Base-by-base conservation (phyloP, 1,140 invertebrate genomes). In the Coenobita brevimanus region DNA sequence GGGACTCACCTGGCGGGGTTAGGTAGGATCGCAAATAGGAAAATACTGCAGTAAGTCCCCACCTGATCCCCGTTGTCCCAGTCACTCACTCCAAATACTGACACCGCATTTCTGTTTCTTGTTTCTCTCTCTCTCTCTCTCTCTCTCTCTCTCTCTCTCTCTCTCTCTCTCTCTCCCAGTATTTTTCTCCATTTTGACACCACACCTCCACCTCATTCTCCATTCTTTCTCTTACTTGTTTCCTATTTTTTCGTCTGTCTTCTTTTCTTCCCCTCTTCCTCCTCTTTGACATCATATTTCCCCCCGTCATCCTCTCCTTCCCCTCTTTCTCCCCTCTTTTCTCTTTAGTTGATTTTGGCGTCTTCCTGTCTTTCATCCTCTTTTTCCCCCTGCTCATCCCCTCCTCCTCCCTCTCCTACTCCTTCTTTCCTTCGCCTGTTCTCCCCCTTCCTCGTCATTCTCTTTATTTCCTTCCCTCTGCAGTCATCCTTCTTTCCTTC, bases 391-490 rank as follows among this genome's bases (percentile, higher is more conserved):
- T 41, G 4, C 30, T 36, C 71, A 41, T 8, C 17, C 27, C 71
- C n/a, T 24, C 71, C 17, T 41, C 41, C 1, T 41, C 33, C 17
- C 71, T 17, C n/a, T 41, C n/a, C 38, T 36, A 57, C 54, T 17
- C 2, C 71, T 6, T 41, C 46, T n/a, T 3, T 38, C 13, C 15
- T 33, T 10, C 60, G 17, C 21, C 36, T 13, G 10, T 17, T 41
- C n/a, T n/a, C n/a, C n/a, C n/a, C n/a, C n/a, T n/a, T n/a, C n/a
- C n/a, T n/a, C n/a, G n/a, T n/a, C n/a, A n/a, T 17, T 79, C 54
- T 57, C 76, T 79, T 36, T 57, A n/a, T 57, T 54, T 79, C 54
- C 60, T 54, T 79, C n/a, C 60, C 43, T 57, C 43, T 57, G 10
- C 27, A 10, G 10, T 17, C 27, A 13, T 30, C 67, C 10, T 15